Percentiles rank a stretch among this genome's conserved stretches.
Conservation (phyloP, 2,888 invertebrate genomes). For the Agriopis marginaria region DNA sequence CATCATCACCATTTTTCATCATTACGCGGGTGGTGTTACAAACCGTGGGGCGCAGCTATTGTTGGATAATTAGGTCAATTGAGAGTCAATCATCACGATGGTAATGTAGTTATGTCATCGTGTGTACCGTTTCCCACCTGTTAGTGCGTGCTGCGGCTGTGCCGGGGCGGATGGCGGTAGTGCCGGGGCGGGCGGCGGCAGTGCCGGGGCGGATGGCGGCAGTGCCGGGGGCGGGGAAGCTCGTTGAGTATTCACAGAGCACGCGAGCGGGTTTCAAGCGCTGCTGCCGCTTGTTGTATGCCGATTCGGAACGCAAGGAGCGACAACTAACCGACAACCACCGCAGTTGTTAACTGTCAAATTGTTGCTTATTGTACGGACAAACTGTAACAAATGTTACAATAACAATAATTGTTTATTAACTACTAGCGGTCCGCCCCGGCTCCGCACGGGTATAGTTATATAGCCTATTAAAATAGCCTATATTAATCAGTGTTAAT, state of each 20-base stretch:
- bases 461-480: too few relatives aligned
- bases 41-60: too few relatives aligned
- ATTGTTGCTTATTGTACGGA: background rate
- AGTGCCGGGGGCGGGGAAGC: background rate
- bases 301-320: background rate
- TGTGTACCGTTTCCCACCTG: background rate
- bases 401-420: too few relatives aligned
- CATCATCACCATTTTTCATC: too few relatives aligned
- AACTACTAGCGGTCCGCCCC: too few relatives aligned
- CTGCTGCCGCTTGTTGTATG: background rate
- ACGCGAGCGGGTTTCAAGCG: background rate
- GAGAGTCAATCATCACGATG: too few relatives aligned
- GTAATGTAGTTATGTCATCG: background rate
- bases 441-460: too few relatives aligned
- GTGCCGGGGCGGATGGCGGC: background rate
- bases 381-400: too few relatives aligned
- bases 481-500: too few relatives aligned
- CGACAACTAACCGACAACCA: background rate
- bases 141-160: background rate
- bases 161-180: background rate
- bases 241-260: constrained; percentile 2
- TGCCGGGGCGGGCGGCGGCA: background rate
- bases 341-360: background rate
- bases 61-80: too few relatives aligned
- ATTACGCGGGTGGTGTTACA: too few relatives aligned